Evolutionary conservation across 2,888 invertebrate species (phyloP), one percentile per base, ranked within the genome.

Genomic region (Catocala sponsa): DNA sequence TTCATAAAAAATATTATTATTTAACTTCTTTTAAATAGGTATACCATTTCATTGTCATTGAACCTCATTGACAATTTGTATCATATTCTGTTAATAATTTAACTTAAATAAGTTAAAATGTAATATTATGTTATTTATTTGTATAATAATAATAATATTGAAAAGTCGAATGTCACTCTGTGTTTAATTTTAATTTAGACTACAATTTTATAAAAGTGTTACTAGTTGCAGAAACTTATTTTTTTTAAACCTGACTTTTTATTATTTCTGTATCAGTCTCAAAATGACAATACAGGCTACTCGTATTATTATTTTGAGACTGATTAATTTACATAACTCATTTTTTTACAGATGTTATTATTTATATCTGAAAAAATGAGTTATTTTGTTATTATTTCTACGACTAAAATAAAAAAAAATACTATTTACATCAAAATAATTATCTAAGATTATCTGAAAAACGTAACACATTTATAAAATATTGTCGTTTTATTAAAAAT

Each of bases 391-490:
- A 32, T 52, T 43, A 43, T 15, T 12, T 43, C 33, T n/a, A 32
- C 35, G 9, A 38, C 9, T 9, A 38, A 6, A 1, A 52, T 11
- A 9, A 46, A 41, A 13, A 12, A 44, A 33, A 54, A 13, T 46
- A 7, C 35, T 48, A 25, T n/a, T 38, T 25, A 47, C 38, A 43
- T 25, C 32, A 56, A 50, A 15, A 48, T 25, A 11, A 56, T 11
- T 43, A 33, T 42, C 56, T 49, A 43, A 57, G 38, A 43, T 35
- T 47, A 35, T n/a, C 13, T 38, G 12, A 4, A 44, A 15, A 7
- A 10, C 59, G 64, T 74, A 68, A 65, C 68, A 77, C 65, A 72
- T 77, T 68, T 72, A 63, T 10, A 41, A 65, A 59, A 58, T 59
- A 9, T 53, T 35, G 47, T 55, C 46, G 9, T 15, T 64, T 61